Evolutionary conservation across 2,888 invertebrate genomes (phyloP), one percentile per base, ranked within the genome.

Genomic region (Myopa testacea): DNA sequence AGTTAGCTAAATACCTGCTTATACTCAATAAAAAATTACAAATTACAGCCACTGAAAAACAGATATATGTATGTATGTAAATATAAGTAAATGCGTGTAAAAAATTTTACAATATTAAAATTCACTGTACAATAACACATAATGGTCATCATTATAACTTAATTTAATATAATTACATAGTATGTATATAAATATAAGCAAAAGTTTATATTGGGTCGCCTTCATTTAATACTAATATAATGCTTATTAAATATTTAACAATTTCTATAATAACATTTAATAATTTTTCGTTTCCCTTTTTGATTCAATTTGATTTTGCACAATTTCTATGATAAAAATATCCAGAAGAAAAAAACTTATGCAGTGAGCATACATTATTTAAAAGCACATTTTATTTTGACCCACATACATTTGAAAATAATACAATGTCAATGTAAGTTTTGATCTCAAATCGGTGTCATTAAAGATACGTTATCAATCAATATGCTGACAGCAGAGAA

Each of bases 21-120:
- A 74, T 52, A 65, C 34, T 74, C 34, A 60, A 58, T 69, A 75
- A 37, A 75, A 58, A 75, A 34, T 40, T 45, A 69, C n/a, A 69
- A 65, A 68, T 58, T 14, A 37, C 16, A 55, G 58, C 58, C 50
- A 68, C 75, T 58, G 58, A 69, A 69, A 75, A 68, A 72, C 26
- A 26, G 10, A 10, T 26, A 26, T 26, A 26, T 26, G 26, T 26
- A 26, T 26, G 26, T 26, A 26, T 26, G 26, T 62, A 62, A 5
- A 45, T 34, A 68, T 45, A 75, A 19, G n/a, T 67, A 55, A 75
- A 75, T 75, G 68, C 68, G 58, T 68, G 50, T 60, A 45, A 19
- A 45, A 19, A 58, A 52, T 74, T 26, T 62, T 19, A 6, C 65
- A 65, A 38, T 37, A 3, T 37, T 65, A 65, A 65, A 34, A 65